Conservation (phyloP, 2,113 vertebrate genomes). For the Laterallus jamaicensis region DNA sequence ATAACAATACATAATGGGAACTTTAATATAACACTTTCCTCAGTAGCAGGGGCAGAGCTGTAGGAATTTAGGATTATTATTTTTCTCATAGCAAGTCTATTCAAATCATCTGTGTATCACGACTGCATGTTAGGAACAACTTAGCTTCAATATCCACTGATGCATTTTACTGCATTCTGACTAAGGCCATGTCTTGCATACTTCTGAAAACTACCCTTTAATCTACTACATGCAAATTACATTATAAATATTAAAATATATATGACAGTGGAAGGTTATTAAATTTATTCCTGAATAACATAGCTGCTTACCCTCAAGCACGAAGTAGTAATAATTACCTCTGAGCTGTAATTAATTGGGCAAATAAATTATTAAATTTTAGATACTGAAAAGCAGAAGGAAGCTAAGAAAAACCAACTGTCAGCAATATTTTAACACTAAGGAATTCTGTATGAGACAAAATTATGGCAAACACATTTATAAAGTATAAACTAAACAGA, state of each 20-base stretch:
- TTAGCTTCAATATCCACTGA: background rate
- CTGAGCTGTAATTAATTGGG: background rate
- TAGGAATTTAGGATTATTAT: background rate
- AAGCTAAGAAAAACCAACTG: background rate
- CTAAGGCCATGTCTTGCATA: background rate
- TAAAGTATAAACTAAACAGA: background rate
- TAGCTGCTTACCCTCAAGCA: background rate
- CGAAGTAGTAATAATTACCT: background rate
- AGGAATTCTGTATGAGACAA: background rate
- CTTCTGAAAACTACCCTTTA: background rate
- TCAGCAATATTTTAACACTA: background rate
- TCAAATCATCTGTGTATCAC: background rate
- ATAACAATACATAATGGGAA: background rate
- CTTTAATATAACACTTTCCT: background rate
- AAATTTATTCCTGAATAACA: background rate
- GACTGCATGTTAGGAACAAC: background rate
- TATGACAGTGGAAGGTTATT: background rate
- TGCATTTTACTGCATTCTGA: slow-evolving; percentile 24
- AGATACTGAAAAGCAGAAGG: background rate
- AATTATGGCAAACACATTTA: background rate
- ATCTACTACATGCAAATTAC: background rate
- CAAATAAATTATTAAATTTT: slow-evolving; percentile 1
- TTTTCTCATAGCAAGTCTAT: background rate
- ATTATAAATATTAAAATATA: slow-evolving; percentile 32
- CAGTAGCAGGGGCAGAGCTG: background rate